Evolutionary conservation across 2,888 invertebrate genomes (phyloP), one percentile per base, ranked within the genome.

Genomic region (Pyrrhia umbra): DNA sequence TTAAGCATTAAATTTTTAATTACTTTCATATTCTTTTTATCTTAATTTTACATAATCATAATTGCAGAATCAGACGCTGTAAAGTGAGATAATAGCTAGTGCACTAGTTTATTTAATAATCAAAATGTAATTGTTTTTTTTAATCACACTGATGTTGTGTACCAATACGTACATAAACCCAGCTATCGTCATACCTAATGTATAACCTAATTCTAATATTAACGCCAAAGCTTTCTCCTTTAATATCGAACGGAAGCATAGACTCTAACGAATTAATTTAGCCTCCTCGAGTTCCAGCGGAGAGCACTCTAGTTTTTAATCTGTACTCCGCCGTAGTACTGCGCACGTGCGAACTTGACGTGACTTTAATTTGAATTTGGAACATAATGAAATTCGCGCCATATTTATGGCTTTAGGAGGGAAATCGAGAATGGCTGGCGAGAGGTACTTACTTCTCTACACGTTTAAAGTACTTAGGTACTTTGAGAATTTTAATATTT

Each of bases 291-390:
- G 62, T 59, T 59, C 46, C 34, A 62, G 58, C 71, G 62, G 60
- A 80, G 81, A 80, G 89, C 87, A 89, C 80, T 81, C 69, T 68
- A 82, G 71, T 81, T 83, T 81, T 84, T 81, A 83, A 84, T 85
- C 81, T 83, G 83, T 87, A 89, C 86, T 86, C 90, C 82, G 75
- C 71, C 79, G 76, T 69, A 77, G 75, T 82, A 86, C 86, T 86
- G 88, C 88, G 93, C 92, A 92, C 92, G 92, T 91, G 90, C 91
- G 75, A 84, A 87, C 88, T 89, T 92, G 88, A 92, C 91, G 92
- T 90, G 92, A 92, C 89, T 92, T 86, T 90, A 91, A 93, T 93
- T 92, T 91, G 90, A 92, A 91, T 92, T 91, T 88, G 84, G 89
- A 89, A 89, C 89, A 85, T 90, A 93, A 93, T 93, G 91, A 92